Evolutionary conservation across 2,113 vertebrate genomes (phyloP), one percentile per base, ranked within the genome.

Genomic region (Steatornis caripensis): DNA sequence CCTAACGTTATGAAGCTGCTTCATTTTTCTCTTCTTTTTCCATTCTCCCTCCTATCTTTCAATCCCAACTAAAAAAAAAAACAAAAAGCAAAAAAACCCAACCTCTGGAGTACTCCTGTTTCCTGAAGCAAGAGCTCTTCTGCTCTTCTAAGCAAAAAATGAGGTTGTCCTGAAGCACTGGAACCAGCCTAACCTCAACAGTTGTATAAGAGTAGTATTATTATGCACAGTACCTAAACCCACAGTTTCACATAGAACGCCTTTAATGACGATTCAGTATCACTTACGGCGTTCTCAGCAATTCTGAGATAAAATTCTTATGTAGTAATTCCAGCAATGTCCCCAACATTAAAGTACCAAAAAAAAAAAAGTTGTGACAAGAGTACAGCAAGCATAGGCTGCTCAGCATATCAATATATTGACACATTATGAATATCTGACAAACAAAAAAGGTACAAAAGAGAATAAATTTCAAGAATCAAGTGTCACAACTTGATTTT

Each of bases 231-330:
- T 16, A 43, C 37, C 27, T 36, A 41, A 65, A 91, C 4, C 16
- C 46, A 62, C 5, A 39, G 6, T 36, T 6, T 30, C 46, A 53
- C 10, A 17, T 2, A 14, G 4, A 57, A 65, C 6, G 11, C 41
- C 26, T 85, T 64, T 49, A 85, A 71, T 5, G 49, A 57, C 24
- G 80, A 62, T 19, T 77, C 49, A 16, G 5, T 21, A 57, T 8
- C 61, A 32, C 13, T 55, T 32, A 27, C 0, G 3, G 37, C 77
- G 57, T 53, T 57, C 64, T 53, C 36, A 57, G 6, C 0, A 0
- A 77, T 18, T 69, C 39, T 0, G 0, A 57, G 23, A 62, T 4
- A n/a, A 90, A 95, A 64, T 16, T 48, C 65, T 62, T 27, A 92
- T 11, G 21, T 39, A 39, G 32, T 26, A 54, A 92, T 27, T 68